Evolutionary conservation across 1,140 invertebrate species (phyloP), one percentile per base, ranked within the genome.

Genomic region (Drosophila sp.): DNA sequence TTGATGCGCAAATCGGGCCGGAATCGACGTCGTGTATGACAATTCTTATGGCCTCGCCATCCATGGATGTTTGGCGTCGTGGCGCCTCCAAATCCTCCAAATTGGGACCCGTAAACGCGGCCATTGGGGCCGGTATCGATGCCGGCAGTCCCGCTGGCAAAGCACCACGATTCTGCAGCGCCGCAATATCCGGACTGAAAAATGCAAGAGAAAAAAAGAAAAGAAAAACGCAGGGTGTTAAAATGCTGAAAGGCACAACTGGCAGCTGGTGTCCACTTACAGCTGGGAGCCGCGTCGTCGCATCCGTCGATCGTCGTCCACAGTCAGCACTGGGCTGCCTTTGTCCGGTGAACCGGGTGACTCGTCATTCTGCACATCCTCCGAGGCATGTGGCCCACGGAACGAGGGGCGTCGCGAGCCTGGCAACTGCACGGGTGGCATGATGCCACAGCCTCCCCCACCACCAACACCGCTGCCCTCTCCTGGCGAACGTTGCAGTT

Each of bases 21-120:
- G 94, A 93, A 92, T 97, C 97, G 14, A 98, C 97, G 83, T 98
- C 97, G 84, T 98, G 96, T 78, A 98, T 98, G 59, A 98, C 97
- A 76, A 98, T 98, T 80, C 97, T 96, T 75, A 98, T 98, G 48
- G 96, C 96, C 92, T 98, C 97, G 0, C 97, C 97, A 82, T 98
- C 97, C 54, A 96, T 96, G 13, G 97, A 96, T 73, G 96, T 96
- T 87, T 97, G 96, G 18, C 96, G 93, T 61, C 95, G 92, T 4
- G 94, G 93, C 25, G 94, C 86, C 67, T 94, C 94, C 11, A 94
- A 92, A 67, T 94, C 94, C 76, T 94, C 94, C 18, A 93, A 75
- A 53, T 93, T 93, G 34, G 93, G 91, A 7, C 93, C 93, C 56
- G 90, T 86, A 25, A 94, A 93, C 36, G 93, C 86, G 25, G 94